These are phyloP conservation scores for Philantomba maxwellii DNA, from an alignment of 2,113 vertebrate genomes.

Conservation along the genomic window DNA sequence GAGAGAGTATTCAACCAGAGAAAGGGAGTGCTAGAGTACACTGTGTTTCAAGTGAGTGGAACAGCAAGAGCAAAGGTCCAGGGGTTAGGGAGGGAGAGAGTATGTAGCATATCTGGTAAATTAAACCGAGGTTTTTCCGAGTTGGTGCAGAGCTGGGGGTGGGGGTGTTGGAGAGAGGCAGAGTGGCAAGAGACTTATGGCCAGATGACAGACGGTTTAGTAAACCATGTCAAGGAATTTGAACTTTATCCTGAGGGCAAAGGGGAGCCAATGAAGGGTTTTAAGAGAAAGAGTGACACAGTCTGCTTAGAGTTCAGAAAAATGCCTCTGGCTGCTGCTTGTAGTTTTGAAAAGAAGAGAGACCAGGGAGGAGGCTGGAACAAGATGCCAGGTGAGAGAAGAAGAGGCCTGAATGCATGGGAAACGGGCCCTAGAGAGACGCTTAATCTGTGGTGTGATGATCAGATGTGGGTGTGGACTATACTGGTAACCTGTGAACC, in stretches of 20 bases:
- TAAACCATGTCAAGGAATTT: slow-evolving; percentile 23
- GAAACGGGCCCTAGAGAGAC: neutral
- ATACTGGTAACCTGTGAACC: neutral
- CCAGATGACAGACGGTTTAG: neutral
- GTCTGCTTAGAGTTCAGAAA: neutral
- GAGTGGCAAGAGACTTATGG: neutral
- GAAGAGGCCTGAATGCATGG: neutral
- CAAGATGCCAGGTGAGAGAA: slow-evolving; percentile 26
- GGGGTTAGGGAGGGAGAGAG: neutral
- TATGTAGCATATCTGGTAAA: neutral
- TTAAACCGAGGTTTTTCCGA: neutral
- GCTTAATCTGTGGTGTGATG: neutral
- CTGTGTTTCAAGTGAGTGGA: neutral
- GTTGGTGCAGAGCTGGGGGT: neutral
- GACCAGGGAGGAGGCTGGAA: neutral
- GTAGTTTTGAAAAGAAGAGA: neutral
- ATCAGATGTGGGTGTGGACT: rapidly evolving
- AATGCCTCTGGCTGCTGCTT: neutral
- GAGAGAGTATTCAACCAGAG: neutral
- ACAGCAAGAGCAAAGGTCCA: neutral
- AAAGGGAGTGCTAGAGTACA: neutral
- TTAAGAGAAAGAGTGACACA: slow-evolving; percentile 27
- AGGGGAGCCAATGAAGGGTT: slow-evolving; percentile 19
- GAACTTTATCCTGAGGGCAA: slow-evolving; percentile 59
- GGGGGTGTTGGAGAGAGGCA: neutral